Conservation (phyloP, 2,888 invertebrate species). For the Philhelius pedissequus region DNA sequence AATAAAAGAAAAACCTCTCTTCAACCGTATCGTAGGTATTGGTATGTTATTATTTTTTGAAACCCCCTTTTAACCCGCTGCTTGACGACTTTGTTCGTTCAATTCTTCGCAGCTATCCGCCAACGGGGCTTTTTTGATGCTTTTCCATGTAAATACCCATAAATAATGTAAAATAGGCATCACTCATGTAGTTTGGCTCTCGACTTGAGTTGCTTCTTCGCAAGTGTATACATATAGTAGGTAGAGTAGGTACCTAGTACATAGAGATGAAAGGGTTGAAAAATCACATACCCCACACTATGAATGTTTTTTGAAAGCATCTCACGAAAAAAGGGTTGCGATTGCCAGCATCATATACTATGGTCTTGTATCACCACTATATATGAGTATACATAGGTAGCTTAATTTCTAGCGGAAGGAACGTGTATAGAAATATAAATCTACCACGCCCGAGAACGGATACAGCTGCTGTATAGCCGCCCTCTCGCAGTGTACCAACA, state of each 20-base stretch:
- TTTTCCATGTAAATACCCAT: slow-evolving; percentile 52
- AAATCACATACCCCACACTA: slow-evolving; percentile 44
- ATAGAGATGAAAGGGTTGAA: slow-evolving; percentile 57
- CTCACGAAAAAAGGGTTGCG: slow-evolving; percentile 46
- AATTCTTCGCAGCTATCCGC: background rate
- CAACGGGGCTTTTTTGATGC: slow-evolving; percentile 5
- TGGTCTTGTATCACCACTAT: background rate
- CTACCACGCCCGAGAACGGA: slow-evolving; percentile 57
- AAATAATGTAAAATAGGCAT: slow-evolving; percentile 69
- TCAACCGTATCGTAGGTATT: slow-evolving; percentile 28
- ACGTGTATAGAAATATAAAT: slow-evolving; percentile 55
- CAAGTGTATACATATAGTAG: background rate
- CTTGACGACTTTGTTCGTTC: background rate
- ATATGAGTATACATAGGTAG: too few relatives aligned
- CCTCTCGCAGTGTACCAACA: background rate
- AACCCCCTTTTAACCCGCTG: background rate
- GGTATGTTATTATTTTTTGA: slow-evolving; percentile 50
- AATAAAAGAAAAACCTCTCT: background rate
- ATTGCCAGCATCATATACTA: slow-evolving; percentile 36
- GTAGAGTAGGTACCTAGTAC: too few relatives aligned
- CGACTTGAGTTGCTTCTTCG: background rate
- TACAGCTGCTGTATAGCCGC: background rate
- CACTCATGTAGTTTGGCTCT: slow-evolving; percentile 57
- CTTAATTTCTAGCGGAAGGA: slow-evolving; percentile 47
- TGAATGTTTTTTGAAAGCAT: background rate